Evolutionary conservation across 1,140 invertebrate species (phyloP).

Genomic region (Magallana gigas): DNA sequence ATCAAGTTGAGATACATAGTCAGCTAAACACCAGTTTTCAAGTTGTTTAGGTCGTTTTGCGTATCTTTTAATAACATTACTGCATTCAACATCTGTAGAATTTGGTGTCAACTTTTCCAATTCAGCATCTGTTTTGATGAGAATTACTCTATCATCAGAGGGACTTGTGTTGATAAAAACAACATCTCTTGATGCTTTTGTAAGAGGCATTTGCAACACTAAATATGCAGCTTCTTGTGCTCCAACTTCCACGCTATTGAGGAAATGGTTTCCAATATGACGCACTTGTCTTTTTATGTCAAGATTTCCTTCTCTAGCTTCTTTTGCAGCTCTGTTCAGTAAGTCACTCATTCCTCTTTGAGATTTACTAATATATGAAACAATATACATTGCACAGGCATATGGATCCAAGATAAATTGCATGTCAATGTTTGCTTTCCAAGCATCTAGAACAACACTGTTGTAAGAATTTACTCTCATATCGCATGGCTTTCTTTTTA

Average conservation of each 20-base stretch:
- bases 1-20: too few relatives aligned
- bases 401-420: too few relatives aligned
- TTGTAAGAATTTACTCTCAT: neutral
- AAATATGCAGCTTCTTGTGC: conserved; percentile 54
- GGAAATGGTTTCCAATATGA: conserved; percentile 44
- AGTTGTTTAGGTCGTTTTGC: too few relatives aligned
- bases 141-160: too few relatives aligned
- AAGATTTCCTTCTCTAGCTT: too few relatives aligned
- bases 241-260: conserved; percentile 43
- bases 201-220: too few relatives aligned
- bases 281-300: conserved; percentile 16
- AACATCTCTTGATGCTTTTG: too few relatives aligned
- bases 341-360: neutral
- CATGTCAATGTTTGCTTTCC: neutral
- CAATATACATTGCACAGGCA: too few relatives aligned
- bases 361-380: neutral
- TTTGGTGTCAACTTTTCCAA: conserved; percentile 4
- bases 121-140: conserved; percentile 6
- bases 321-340: neutral
- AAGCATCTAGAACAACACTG: neutral
- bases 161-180: too few relatives aligned
- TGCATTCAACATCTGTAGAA: conserved; percentile 2
- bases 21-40: too few relatives aligned
- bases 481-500: neutral
- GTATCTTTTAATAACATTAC: neutral